Percentiles rank a stretch among this genome's conserved stretches.
These are phyloP conservation scores for Mantis religiosa DNA, from an alignment of 2,888 invertebrate genomes.

Conservation along the genomic window DNA sequence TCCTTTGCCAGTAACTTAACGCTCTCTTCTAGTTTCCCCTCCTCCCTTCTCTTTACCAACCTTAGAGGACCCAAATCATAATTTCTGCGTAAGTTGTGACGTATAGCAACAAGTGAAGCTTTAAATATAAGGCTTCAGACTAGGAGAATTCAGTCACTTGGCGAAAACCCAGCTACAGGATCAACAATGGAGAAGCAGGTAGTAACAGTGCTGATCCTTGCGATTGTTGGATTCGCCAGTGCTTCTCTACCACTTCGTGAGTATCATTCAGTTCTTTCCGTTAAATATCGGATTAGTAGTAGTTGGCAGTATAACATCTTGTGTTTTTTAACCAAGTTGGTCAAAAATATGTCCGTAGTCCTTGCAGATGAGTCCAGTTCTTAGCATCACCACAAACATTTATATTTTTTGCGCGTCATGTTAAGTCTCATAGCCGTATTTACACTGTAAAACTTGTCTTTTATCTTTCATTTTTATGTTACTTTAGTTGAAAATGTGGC, in stretches of 20 bases:
- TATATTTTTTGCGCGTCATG: too few relatives aligned
- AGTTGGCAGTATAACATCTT: too few relatives aligned
- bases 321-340: too few relatives aligned
- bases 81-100: background rate
- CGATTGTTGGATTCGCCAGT: background rate
- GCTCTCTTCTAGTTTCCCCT: background rate
- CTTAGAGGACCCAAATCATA: background rate
- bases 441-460: too few relatives aligned
- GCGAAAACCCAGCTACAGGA: background rate
- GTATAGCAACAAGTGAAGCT: background rate
- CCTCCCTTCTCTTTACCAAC: background rate
- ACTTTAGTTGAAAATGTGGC: too few relatives aligned
- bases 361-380: too few relatives aligned
- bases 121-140: background rate
- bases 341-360: too few relatives aligned
- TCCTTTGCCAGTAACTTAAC: background rate
- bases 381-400: too few relatives aligned
- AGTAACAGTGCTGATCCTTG: background rate
- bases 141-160: background rate
- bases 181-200: background rate
- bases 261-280: background rate
- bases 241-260: background rate
- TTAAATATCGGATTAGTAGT: too few relatives aligned
- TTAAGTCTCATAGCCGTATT: too few relatives aligned
- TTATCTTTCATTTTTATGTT: too few relatives aligned